A percentile compares a stretch with the other conserved stretches of the same genome.
These are phyloP conservation scores for Hirtodrosophila histrioides DNA, from an alignment of 2,888 invertebrate genomes.

Conservation along the genomic window DNA sequence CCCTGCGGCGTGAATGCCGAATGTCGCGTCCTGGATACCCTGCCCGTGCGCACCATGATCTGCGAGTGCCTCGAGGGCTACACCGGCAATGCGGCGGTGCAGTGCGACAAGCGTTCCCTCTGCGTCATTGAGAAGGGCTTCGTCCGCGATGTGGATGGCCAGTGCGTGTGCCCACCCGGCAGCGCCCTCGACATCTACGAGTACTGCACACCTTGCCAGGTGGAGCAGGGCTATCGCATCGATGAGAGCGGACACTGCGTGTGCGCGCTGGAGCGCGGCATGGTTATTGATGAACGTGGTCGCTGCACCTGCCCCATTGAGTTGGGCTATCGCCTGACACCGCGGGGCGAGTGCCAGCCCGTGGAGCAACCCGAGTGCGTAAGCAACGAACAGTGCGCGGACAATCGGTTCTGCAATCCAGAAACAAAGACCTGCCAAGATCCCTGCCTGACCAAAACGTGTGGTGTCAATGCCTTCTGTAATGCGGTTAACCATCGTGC, in stretches of 20 bases:
- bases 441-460: slow-evolving; percentile 90
- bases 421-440: slow-evolving; percentile 90
- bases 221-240: slow-evolving; percentile 89
- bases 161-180: slow-evolving; percentile 91
- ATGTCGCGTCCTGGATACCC: slow-evolving; percentile 91
- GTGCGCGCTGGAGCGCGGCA: slow-evolving; percentile 91
- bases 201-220: slow-evolving; percentile 90
- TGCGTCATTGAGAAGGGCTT: slow-evolving; percentile 89
- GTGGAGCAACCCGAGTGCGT: slow-evolving; percentile 87
- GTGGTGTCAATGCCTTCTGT: slow-evolving; percentile 91
- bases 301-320: slow-evolving; percentile 91
- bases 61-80: slow-evolving; percentile 94
- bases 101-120: slow-evolving; percentile 90
- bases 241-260: slow-evolving; percentile 92
- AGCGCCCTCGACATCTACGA: slow-evolving; percentile 91
- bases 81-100: slow-evolving; percentile 93
- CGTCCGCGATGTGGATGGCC: slow-evolving; percentile 87
- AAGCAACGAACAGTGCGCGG: slow-evolving; percentile 90
- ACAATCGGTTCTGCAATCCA: slow-evolving; percentile 90
- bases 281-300: slow-evolving; percentile 90
- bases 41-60: slow-evolving; percentile 94
- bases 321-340: slow-evolving; percentile 88
- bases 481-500: slow-evolving; percentile 91
- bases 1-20: slow-evolving; percentile 93
- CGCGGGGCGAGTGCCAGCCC: slow-evolving; percentile 87